Evolutionary conservation across 1,140 invertebrate genomes (phyloP).

Genomic region (Camponotus vicinus): DNA sequence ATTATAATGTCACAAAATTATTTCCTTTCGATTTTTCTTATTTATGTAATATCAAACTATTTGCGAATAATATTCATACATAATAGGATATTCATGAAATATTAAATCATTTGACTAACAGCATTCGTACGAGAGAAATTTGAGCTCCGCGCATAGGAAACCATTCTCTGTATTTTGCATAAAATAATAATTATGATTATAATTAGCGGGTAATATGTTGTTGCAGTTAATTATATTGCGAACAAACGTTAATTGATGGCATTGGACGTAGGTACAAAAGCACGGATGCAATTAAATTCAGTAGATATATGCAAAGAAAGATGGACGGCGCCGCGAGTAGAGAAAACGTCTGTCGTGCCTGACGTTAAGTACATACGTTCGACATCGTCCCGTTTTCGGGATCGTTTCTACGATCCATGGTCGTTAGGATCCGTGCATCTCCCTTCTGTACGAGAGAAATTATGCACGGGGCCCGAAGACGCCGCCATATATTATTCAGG

Average conservation of each 20-base stretch:
- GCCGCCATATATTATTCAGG: conserved; percentile 55
- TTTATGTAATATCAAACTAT: background rate
- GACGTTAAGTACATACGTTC: conserved; percentile 49
- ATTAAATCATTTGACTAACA: background rate
- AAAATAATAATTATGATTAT: conserved; percentile 49
- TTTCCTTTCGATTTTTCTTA: background rate
- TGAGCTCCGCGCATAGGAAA: background rate
- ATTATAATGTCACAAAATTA: conserved; percentile 3
- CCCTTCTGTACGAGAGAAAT: conserved; percentile 47
- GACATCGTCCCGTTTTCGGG: conserved; percentile 20
- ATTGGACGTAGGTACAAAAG: conserved; percentile 26
- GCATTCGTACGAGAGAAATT: conserved; percentile 29
- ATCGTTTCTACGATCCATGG: conserved; percentile 37
- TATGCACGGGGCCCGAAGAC: conserved; percentile 52
- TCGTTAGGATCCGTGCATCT: conserved; percentile 49
- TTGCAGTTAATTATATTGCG: conserved; percentile 34
- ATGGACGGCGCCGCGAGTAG: background rate
- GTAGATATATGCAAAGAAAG: conserved; percentile 17
- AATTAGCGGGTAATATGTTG: conserved; percentile 43
- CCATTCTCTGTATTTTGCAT: background rate
- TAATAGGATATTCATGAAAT: background rate
- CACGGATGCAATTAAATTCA: conserved; percentile 32
- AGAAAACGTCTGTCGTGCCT: conserved; percentile 34
- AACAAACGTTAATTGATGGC: conserved; percentile 41
- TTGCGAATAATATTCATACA: background rate